A percentile compares a stretch with the other conserved stretches of the same genome.
These are phyloP conservation scores for Ophiodon elongatus DNA, from an alignment of 2,113 vertebrate genomes.

Conservation along the genomic window DNA sequence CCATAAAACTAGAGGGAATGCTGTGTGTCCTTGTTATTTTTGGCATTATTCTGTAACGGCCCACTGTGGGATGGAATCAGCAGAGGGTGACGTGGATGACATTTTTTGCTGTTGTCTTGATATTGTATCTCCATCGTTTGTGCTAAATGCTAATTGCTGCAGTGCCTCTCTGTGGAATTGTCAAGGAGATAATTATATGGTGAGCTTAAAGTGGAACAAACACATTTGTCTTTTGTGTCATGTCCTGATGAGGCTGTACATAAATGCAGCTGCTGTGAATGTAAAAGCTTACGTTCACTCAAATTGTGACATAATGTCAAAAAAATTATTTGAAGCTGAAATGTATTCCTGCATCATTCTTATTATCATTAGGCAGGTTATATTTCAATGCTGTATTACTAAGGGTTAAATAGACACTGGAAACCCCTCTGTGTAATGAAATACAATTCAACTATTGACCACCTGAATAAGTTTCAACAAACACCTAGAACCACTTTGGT, in stretches of 20 bases:
- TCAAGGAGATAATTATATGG: neutral
- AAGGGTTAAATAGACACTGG: neutral
- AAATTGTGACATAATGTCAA: neutral
- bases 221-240: neutral
- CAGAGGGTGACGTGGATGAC: neutral
- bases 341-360: neutral
- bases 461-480: neutral
- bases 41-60: neutral
- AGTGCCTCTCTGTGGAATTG: neutral
- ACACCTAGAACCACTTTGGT: too few relatives aligned
- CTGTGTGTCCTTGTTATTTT: neutral
- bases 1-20: neutral
- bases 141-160: constrained; percentile 7
- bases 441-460: neutral
- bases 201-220: neutral
- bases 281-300: neutral
- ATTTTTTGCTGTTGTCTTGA: neutral
- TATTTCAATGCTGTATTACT: neutral
- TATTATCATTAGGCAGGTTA: neutral
- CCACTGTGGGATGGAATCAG: constrained; percentile 5
- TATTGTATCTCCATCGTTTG: neutral
- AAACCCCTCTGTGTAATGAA: neutral
- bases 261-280: constrained; percentile 4
- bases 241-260: neutral
- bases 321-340: neutral